Base-by-base conservation (phyloP, 2,888 invertebrate genomes). In the Plagodis dolabraria region DNA sequence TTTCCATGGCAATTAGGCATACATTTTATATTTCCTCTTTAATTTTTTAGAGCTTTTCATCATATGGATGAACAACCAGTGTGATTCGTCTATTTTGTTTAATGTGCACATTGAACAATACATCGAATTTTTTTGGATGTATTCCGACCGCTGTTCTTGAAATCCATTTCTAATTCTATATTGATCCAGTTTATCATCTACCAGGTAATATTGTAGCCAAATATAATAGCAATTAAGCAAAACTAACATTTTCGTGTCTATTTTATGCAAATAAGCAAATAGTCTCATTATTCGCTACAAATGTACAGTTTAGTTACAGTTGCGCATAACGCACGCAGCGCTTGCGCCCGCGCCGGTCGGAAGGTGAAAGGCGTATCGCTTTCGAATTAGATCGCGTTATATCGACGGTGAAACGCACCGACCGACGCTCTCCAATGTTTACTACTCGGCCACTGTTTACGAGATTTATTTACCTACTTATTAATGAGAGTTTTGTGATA, bases 311-410 rank as follows among this genome's bases (percentile, higher is more conserved):
- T 68, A 69, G 66, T 70, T 69, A 47, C n/a, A 63, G 64, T 72
- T 65, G 65, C 58, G 70, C 79, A 78, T 79, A 79, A 72, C 72
- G 79, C 77, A 80, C 80, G 71, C 67, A 77, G 72, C 63, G 36
- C 7, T 36, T 7, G 36, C 36, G 36, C 36, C 36, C 36, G 36
- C 65, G 10, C 68, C 76, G 81, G 83, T 86, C 83, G 82, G 83
- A 83, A 90, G 89, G 91, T 90, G 91, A 92, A 92, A 92, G 91
- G 91, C 87, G 82, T 85, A 89, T 90, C 87, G 85, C 91, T 91
- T 92, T 92, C 91, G 87, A 92, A 87, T 88, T 89, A 87, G 89
- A 89, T 87, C 89, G 87, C 86, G 80, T 80, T 86, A 76, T 85
- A 85, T 82, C 85, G 84, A 79, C 85, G 74, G 89, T 83, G 88